These are phyloP conservation scores for Synergus itoensis DNA, from an alignment of 2,888 invertebrate genomes.

Conservation along the genomic window DNA sequence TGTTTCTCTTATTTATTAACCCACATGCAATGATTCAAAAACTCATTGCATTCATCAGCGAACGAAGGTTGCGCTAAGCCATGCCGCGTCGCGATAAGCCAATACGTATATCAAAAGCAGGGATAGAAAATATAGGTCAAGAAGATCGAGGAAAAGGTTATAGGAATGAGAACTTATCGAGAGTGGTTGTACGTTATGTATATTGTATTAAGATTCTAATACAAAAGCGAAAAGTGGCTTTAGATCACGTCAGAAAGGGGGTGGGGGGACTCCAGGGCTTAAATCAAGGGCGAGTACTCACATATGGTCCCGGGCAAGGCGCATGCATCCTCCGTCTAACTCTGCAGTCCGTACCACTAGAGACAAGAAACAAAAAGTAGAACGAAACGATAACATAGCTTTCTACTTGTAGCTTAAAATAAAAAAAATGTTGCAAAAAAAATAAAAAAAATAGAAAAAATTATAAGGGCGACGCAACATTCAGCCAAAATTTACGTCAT, in stretches of 20 bases:
- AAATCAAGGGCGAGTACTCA: constrained; percentile 75
- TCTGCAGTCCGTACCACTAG: constrained; percentile 79
- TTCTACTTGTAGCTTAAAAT: constrained; percentile 57
- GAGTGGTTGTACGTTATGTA: neutral
- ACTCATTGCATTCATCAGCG: constrained; percentile 22
- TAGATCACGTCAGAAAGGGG: neutral
- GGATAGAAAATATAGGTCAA: constrained; percentile 6
- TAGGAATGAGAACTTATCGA: constrained; percentile 31
- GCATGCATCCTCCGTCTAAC: constrained; percentile 79
- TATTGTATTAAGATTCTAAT: neutral
- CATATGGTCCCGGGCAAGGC: constrained; percentile 78
- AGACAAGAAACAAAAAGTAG: constrained; percentile 76
- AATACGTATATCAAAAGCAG: constrained; percentile 46
- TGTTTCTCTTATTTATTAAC: neutral
- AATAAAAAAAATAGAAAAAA: constrained; percentile 49
- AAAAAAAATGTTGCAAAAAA: constrained; percentile 51
- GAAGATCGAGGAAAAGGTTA: constrained; percentile 18
- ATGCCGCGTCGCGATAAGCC: constrained; percentile 48
- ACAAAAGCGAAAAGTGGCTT: constrained; percentile 29
- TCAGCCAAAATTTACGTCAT: constrained; percentile 67
- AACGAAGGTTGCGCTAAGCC: constrained; percentile 44
- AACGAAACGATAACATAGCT: constrained; percentile 68
- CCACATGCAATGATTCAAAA: constrained; percentile 13
- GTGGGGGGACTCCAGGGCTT: constrained; percentile 22
- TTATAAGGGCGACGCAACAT: constrained; percentile 65